Conservation (phyloP, 2,888 invertebrate genomes). For the Lypha dubia region DNA sequence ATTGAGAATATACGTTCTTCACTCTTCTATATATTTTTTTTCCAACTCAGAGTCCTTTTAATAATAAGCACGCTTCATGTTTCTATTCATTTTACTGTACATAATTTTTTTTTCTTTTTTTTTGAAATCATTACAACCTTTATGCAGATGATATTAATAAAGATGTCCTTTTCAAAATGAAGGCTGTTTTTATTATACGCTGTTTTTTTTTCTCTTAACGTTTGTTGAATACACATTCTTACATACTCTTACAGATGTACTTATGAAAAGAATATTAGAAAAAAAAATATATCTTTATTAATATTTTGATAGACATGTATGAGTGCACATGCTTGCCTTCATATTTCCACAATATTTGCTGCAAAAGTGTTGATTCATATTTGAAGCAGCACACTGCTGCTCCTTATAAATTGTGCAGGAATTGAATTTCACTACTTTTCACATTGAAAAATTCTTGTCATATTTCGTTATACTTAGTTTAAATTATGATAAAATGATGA, state of each 20-base stretch:
- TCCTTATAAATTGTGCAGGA: slow-evolving; percentile 23
- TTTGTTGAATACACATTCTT: background rate
- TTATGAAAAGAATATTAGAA: slow-evolving; percentile 35
- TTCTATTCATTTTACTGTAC: slow-evolving; percentile 41
- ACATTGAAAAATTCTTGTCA: slow-evolving; percentile 36
- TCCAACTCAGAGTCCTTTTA: slow-evolving; percentile 51
- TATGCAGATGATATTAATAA: slow-evolving; percentile 64
- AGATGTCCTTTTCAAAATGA: slow-evolving; percentile 62
- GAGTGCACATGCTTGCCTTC: slow-evolving; percentile 31
- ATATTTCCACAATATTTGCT: background rate
- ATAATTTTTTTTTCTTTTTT: slow-evolving; percentile 2
- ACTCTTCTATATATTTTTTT: slow-evolving; percentile 3
- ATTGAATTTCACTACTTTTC: slow-evolving; percentile 24
- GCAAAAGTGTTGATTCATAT: slow-evolving; percentile 67
- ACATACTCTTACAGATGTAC: background rate
- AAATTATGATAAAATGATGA: slow-evolving; percentile 58
- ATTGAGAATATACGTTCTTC: background rate
- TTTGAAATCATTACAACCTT: slow-evolving; percentile 31
- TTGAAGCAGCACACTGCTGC: background rate
- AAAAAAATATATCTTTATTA: slow-evolving; percentile 53
- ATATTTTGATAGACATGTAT: slow-evolving; percentile 45
- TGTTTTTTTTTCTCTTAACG: background rate
- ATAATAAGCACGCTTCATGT: slow-evolving; percentile 58
- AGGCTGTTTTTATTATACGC: slow-evolving; percentile 18
- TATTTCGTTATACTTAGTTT: slow-evolving; percentile 31